Evolutionary conservation across 2,797 vertebrate species (phyloP), one percentile per base, ranked within the genome.

Genomic region (Pipistrellus pipistrellus): DNA sequence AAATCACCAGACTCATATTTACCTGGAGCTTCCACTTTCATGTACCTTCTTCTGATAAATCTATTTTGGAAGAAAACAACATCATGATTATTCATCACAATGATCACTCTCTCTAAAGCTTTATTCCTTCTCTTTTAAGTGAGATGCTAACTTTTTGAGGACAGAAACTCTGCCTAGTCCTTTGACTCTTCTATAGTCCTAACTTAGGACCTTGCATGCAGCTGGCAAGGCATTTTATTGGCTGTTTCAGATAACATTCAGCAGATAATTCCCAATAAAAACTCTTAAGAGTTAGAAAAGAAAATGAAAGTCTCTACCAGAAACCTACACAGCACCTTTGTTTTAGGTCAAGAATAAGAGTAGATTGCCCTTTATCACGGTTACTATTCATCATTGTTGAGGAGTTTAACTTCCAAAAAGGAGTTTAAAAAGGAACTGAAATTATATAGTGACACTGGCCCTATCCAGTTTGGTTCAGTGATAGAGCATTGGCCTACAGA

Each of bases 231-330:
- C 8, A 69, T 80, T 85, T 82, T 71, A 86, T 20, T 64, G 23
- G 55, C 23, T 41, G 4, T 51, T 88, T 85, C 51, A 88, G 48
- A 46, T 85, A 57, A 83, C 41, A 68, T 30, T 30, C 46, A 92
- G 32, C 51, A 90, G 20, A 9, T 27, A 91, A 77, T 77, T 78
- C 57, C 78, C 57, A 55, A 55, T 57, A 84, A 94, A 88, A 86
- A 57, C 13, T 81, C 75, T 77, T 75, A 75, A 75, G 59, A 83
- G 64, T 3, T 32, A 68, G 64, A 71, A 82, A 92, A 76, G 38
- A 35, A 64, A n/a, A 38, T 7, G 10, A 53, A 76, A 62, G 25
- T 68, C 32, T 83, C 30, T 73, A 55, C 10, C 5, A 92, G 62
- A 68, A 77, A 51, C 9, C 11, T 44, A 53, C 76, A n/a, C 30